Evolutionary conservation across 2,888 invertebrate species (phyloP).

Genomic region (Chloroclystis v-ata): DNA sequence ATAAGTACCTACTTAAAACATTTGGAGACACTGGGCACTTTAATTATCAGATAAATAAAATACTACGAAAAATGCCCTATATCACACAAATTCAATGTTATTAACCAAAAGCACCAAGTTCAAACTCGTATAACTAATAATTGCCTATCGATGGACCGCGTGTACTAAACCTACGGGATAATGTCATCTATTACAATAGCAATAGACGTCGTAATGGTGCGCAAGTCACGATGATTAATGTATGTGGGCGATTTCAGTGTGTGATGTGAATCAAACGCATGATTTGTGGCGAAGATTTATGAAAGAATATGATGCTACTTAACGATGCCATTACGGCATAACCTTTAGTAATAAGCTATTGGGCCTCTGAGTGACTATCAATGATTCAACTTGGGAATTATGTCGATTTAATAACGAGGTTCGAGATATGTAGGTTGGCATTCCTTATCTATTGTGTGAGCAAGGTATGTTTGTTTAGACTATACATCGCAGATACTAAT

Average conservation of each 20-base stretch:
- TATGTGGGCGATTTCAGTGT: constrained; percentile 22
- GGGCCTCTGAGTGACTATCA: constrained; percentile 3
- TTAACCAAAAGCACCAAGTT: neutral
- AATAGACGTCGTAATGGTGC: constrained; percentile 15
- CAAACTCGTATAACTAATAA: constrained; percentile 6
- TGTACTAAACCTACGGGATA: constrained; percentile 6
- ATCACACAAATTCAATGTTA: too few relatives aligned
- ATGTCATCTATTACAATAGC: constrained; percentile 4
- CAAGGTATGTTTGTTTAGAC: neutral
- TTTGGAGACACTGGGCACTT: too few relatives aligned
- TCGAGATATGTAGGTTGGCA: neutral
- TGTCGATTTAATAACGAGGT: constrained; percentile 4
- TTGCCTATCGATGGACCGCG: constrained; percentile 6
- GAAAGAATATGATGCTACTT: constrained; percentile 5
- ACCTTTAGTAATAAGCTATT: neutral
- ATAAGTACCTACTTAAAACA: too few relatives aligned
- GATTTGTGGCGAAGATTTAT: constrained; percentile 12
- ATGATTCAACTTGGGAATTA: constrained; percentile 10
- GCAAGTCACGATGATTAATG: constrained; percentile 9
- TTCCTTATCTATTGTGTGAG: neutral
- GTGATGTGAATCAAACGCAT: constrained; percentile 20
- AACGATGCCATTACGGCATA: neutral
- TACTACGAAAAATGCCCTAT: too few relatives aligned
- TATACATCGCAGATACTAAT: too few relatives aligned
- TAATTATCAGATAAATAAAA: too few relatives aligned